These are phyloP conservation scores for Halcyon senegalensis DNA, from an alignment of 2,113 vertebrate species.

Conservation along the genomic window DNA sequence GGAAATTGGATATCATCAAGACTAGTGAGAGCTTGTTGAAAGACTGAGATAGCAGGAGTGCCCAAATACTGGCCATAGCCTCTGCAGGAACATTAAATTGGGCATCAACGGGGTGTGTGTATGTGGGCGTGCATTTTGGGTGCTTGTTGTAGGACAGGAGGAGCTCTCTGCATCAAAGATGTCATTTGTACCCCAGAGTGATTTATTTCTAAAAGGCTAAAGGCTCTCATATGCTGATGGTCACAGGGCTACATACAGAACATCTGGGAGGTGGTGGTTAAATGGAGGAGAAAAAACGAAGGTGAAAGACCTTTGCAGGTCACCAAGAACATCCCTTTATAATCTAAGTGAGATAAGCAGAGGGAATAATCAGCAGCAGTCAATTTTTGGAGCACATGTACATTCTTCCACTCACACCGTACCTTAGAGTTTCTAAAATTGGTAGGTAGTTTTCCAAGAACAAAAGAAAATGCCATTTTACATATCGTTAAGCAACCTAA, in stretches of 20 bases:
- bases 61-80: not conserved
- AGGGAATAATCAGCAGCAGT: not conserved
- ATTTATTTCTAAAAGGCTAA: not conserved
- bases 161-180: not conserved
- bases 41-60: not conserved
- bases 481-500: not conserved
- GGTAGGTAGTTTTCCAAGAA: not conserved
- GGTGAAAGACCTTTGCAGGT: not conserved
- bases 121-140: not conserved
- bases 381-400: not conserved
- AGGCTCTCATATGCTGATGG: not conserved
- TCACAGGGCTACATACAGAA: not conserved
- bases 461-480: not conserved
- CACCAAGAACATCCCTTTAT: not conserved
- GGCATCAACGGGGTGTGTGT: not conserved
- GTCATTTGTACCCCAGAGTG: not conserved
- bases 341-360: not conserved
- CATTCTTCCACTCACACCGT: not conserved
- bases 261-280: not conserved
- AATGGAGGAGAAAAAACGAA: not conserved
- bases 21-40: not conserved
- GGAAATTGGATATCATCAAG: not conserved
- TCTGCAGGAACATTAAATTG: not conserved
- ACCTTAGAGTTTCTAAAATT: not conserved
- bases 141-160: not conserved